Conservation (phyloP, 2,113 vertebrate genomes). For the Hyaena hyaena region DNA sequence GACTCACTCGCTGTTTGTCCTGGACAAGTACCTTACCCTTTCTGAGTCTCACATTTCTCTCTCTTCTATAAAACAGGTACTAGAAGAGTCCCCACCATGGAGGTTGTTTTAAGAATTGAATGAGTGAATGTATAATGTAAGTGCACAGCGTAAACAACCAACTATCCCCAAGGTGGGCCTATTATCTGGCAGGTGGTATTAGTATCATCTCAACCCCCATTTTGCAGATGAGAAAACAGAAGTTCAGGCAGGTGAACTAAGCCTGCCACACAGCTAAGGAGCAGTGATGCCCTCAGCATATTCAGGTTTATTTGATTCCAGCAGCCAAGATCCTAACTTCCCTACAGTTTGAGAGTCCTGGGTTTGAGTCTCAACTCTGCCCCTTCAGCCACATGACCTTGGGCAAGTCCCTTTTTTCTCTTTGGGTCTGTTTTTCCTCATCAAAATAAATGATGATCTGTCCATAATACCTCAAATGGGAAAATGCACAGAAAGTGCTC, state of each 20-base stretch:
- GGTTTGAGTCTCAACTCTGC: not conserved
- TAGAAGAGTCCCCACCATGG: not conserved
- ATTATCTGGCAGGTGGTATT: not conserved
- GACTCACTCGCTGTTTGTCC: not conserved
- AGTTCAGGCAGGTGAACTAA: not conserved
- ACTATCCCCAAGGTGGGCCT: not conserved
- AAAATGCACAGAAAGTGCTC: not conserved
- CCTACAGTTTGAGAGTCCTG: not conserved
- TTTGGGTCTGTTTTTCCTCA: not conserved
- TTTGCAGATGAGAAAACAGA: slow-evolving; percentile 27
- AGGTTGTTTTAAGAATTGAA: not conserved
- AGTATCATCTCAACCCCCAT: not conserved
- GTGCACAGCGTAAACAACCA: not conserved
- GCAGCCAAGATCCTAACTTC: not conserved
- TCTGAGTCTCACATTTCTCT: not conserved
- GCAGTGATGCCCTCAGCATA: not conserved
- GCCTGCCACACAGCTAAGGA: not conserved
- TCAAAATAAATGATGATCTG: not conserved
- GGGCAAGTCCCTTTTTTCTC: not conserved
- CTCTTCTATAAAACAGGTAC: not conserved
- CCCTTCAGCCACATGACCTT: not conserved
- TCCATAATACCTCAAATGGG: not conserved
- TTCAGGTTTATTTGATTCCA: not conserved
- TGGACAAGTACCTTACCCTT: not conserved
- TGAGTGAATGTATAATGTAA: not conserved